These are phyloP conservation scores for Kryptolebias ocellatus DNA, from an alignment of 2,797 vertebrate genomes.

Conservation along the genomic window DNA sequence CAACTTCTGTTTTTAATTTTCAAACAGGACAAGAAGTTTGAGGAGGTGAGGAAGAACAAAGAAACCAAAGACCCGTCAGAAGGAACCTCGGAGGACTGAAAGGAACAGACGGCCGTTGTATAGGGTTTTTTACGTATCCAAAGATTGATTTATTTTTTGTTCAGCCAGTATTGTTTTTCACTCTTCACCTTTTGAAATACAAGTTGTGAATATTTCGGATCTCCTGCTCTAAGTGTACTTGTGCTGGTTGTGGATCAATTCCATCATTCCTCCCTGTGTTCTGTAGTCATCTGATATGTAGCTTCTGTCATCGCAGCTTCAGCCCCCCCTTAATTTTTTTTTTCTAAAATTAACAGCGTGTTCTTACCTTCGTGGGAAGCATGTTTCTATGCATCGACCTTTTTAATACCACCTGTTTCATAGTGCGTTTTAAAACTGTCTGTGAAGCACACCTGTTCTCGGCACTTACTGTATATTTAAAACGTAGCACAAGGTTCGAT, in stretches of 20 bases:
- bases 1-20: neutral
- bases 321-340: conserved; percentile 51
- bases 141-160: conserved; percentile 82
- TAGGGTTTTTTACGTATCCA: conserved; percentile 79
- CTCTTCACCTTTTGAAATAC: conserved; percentile 65
- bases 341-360: conserved; percentile 55
- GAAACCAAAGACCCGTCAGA: conserved; percentile 89
- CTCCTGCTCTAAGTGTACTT: conserved; percentile 71
- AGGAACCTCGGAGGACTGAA: conserved; percentile 77
- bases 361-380: conserved; percentile 65
- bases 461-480: conserved; percentile 67
- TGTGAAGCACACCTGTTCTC: conserved; percentile 63
- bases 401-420: conserved; percentile 67
- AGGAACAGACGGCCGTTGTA: conserved; percentile 50
- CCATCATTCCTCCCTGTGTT: conserved; percentile 39
- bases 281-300: conserved; percentile 61
- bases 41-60: conserved; percentile 94
- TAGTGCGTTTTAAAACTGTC: conserved; percentile 66
- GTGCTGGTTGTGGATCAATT: conserved; percentile 67
- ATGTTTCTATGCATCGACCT: conserved; percentile 74
- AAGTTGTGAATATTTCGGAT: conserved; percentile 65
- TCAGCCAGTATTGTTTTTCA: conserved; percentile 76
- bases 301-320: conserved; percentile 67
- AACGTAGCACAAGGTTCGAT: conserved; percentile 65
- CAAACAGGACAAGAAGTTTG: conserved; percentile 90